Conservation (phyloP, 1,140 invertebrate genomes). For the Drosophila kanapiae region DNA sequence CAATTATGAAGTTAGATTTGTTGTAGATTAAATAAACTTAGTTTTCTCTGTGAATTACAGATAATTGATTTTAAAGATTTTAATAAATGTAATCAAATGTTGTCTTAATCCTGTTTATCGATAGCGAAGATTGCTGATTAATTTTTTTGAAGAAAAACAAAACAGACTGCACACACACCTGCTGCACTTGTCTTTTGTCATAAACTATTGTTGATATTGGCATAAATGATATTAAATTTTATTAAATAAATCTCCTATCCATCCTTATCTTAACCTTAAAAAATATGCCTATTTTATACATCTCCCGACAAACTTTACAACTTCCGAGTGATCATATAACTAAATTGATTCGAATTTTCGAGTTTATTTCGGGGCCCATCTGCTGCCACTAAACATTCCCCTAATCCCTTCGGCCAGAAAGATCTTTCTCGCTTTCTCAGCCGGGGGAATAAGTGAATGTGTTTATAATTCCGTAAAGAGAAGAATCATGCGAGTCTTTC, state of each 20-base stretch:
- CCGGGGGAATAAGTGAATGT: slow-evolving; percentile 23
- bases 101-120: not conserved
- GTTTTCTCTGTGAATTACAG: not conserved
- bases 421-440: slow-evolving; percentile 16
- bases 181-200: not conserved
- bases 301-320: not conserved
- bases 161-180: too few species aligned
- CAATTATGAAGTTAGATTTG: slow-evolving; percentile 21
- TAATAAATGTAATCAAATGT: too few species aligned
- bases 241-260: not conserved
- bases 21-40: not conserved
- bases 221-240: too few species aligned
- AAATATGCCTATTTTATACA: not conserved
- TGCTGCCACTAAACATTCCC: slow-evolving; percentile 46
- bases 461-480: slow-evolving; percentile 41
- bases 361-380: slow-evolving; percentile 18
- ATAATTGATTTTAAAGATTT: not conserved
- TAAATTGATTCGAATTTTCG: not conserved
- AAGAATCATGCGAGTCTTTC: slow-evolving; percentile 63
- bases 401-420: slow-evolving; percentile 37
- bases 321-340: slow-evolving; percentile 6
- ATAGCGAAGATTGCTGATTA: not conserved
- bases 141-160: too few species aligned
- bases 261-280: not conserved
- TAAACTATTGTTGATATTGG: too few species aligned